Evolutionary conservation across 2,888 invertebrate genomes (phyloP).

Genomic region (Mongoloraphidia duomilia): DNA sequence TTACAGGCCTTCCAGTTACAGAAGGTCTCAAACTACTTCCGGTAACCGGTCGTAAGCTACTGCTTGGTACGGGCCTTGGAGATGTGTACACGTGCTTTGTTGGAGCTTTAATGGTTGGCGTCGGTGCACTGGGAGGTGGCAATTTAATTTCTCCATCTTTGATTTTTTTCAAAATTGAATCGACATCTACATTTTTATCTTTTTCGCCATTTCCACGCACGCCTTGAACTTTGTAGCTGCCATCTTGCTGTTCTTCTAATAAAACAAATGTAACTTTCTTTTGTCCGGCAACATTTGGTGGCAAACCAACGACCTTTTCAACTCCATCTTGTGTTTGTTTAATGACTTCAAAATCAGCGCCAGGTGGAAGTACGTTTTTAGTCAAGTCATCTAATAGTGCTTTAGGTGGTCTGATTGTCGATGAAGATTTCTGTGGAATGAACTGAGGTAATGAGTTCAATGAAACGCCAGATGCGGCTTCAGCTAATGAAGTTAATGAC

Average conservation of each 20-base stretch:
- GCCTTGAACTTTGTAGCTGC: slow-evolving; percentile 72
- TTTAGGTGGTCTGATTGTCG: slow-evolving; percentile 45
- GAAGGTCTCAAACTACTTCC: neutral
- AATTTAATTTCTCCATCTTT: slow-evolving; percentile 69
- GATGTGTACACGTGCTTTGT: slow-evolving; percentile 16
- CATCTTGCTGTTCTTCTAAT: slow-evolving; percentile 72
- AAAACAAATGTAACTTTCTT: slow-evolving; percentile 80
- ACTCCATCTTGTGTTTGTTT: slow-evolving; percentile 59
- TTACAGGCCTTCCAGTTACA: too few species aligned
- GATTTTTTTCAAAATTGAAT: slow-evolving; percentile 64
- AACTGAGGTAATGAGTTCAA: slow-evolving; percentile 25
- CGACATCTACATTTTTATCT: slow-evolving; percentile 57
- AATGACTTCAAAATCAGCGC: slow-evolving; percentile 67
- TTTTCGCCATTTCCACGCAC: slow-evolving; percentile 62
- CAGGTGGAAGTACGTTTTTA: slow-evolving; percentile 62
- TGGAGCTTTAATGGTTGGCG: slow-evolving; percentile 22
- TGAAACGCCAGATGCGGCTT: slow-evolving; percentile 35
- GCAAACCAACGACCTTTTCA: slow-evolving; percentile 49
- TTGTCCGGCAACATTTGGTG: slow-evolving; percentile 43
- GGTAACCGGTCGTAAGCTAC: slow-evolving; percentile 14
- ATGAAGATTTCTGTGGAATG: slow-evolving; percentile 29
- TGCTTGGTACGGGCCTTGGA: slow-evolving; percentile 13
- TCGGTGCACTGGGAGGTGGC: slow-evolving; percentile 41
- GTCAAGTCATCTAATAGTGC: slow-evolving; percentile 63
- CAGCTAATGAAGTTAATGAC: slow-evolving; percentile 24